Conservation (phyloP, 2,888 invertebrate genomes). For the Vesta saturnalis region DNA sequence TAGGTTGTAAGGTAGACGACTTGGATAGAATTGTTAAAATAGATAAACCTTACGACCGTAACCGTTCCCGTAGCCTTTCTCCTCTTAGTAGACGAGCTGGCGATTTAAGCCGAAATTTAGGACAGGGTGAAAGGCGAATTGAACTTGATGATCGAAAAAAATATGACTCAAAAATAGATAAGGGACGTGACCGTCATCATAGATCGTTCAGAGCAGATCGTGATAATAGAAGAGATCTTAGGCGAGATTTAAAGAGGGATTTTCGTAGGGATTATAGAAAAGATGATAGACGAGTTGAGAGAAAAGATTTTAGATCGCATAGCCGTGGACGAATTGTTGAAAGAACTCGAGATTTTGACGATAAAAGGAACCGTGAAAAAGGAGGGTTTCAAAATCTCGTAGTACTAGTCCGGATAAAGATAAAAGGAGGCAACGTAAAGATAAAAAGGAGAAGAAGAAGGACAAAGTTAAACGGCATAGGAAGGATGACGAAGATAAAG, state of each 20-base stretch:
- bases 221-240: slow-evolving; percentile 54
- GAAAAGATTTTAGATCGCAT: slow-evolving; percentile 41
- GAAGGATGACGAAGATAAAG: slow-evolving; percentile 51
- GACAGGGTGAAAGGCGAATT: slow-evolving; percentile 58
- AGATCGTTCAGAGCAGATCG: slow-evolving; percentile 38
- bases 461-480: slow-evolving; percentile 56
- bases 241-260: slow-evolving; percentile 49
- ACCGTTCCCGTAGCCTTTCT: slow-evolving; percentile 63
- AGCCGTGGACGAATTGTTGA: slow-evolving; percentile 29
- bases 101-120: slow-evolving; percentile 58
- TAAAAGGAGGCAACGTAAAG: slow-evolving; percentile 55
- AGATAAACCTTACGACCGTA: slow-evolving; percentile 63
- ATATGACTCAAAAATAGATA: slow-evolving; percentile 51
- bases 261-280: slow-evolving; percentile 30
- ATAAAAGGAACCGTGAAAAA: slow-evolving; percentile 42
- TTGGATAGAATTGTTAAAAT: slow-evolving; percentile 64
- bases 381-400: slow-evolving; percentile 45
- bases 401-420: slow-evolving; percentile 51
- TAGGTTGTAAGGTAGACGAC: slow-evolving; percentile 80
- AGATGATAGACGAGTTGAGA: slow-evolving; percentile 27
- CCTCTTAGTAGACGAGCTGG: slow-evolving; percentile 62
- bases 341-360: slow-evolving; percentile 38
- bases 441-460: slow-evolving; percentile 61
- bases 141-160: slow-evolving; percentile 51
- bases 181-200: slow-evolving; percentile 43